Conservation (phyloP, 2,113 vertebrate genomes). For the Tetrax tetrax region DNA sequence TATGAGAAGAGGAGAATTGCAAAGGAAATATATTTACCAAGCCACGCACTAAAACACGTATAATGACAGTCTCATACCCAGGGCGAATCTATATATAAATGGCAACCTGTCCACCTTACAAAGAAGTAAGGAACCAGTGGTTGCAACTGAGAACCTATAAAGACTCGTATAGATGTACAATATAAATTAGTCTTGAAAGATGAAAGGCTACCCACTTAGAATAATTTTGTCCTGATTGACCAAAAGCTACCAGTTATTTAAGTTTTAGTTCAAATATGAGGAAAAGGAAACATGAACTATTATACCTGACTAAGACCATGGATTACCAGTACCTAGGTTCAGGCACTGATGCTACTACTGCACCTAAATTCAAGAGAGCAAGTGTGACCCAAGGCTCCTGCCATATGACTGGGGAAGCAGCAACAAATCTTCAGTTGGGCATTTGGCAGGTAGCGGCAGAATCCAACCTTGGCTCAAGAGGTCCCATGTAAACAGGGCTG, state of each 20-base stretch:
- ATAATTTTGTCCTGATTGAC: conserved; percentile 13
- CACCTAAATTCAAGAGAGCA: not conserved
- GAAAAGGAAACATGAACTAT: not conserved
- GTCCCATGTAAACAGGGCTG: not conserved
- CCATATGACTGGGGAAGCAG: not conserved
- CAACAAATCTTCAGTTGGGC: not conserved
- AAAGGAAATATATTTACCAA: not conserved
- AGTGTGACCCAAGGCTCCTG: not conserved
- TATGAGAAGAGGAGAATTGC: not conserved
- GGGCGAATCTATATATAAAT: not conserved
- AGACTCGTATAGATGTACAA: conserved; percentile 14
- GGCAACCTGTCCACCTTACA: not conserved
- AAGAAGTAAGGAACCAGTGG: not conserved
- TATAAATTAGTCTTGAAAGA: conserved; percentile 24
- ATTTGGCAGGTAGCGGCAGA: not conserved
- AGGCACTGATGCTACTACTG: not conserved
- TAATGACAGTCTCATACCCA: not conserved
- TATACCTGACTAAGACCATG: not conserved
- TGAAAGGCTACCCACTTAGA: conserved; percentile 2
- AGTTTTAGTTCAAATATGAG: conserved; percentile 23
- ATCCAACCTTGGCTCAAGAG: not conserved
- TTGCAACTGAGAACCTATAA: not conserved
- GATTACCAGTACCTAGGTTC: not conserved
- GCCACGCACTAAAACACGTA: not conserved
- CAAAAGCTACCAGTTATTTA: not conserved